A percentile compares a stretch with the other conserved stretches of the same genome.
Conservation (phyloP, 2,888 invertebrate genomes). For the Calliphora vomitoria region DNA sequence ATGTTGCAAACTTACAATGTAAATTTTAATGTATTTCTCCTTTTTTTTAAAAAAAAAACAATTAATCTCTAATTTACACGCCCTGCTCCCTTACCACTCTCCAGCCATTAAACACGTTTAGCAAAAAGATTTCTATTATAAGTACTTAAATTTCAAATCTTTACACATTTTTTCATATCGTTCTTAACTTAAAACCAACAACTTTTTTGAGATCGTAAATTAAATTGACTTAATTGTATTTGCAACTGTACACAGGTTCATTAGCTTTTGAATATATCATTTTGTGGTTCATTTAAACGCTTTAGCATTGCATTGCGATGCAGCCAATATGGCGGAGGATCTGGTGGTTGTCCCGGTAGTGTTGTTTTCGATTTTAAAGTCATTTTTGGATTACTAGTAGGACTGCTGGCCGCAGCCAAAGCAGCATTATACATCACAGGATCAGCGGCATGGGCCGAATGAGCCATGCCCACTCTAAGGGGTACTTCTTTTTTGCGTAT, state of each 20-base stretch:
- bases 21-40: too few relatives aligned
- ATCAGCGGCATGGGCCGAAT: slow-evolving; percentile 84
- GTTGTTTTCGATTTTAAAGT: slow-evolving; percentile 87
- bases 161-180: slow-evolving; percentile 10
- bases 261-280: slow-evolving; percentile 86
- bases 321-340: slow-evolving; percentile 85
- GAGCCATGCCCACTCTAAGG: slow-evolving; percentile 79
- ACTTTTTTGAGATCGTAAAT: slow-evolving; percentile 72
- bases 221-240: slow-evolving; percentile 70
- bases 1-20: too few relatives aligned
- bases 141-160: slow-evolving; percentile 19
- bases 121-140: not conserved
- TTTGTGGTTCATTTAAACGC: slow-evolving; percentile 84
- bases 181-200: slow-evolving; percentile 69
- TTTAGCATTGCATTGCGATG: slow-evolving; percentile 85
- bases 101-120: not conserved
- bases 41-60: too few relatives aligned
- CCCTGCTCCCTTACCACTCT: too few relatives aligned
- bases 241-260: slow-evolving; percentile 76
- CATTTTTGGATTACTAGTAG: slow-evolving; percentile 83
- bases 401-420: slow-evolving; percentile 76
- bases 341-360: slow-evolving; percentile 83
- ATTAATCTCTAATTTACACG: too few relatives aligned
- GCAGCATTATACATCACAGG: slow-evolving; percentile 84
- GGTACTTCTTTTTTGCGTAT: slow-evolving; percentile 85